Evolutionary conservation across 1,140 invertebrate species (phyloP).

Genomic region (Popillia japonica): DNA sequence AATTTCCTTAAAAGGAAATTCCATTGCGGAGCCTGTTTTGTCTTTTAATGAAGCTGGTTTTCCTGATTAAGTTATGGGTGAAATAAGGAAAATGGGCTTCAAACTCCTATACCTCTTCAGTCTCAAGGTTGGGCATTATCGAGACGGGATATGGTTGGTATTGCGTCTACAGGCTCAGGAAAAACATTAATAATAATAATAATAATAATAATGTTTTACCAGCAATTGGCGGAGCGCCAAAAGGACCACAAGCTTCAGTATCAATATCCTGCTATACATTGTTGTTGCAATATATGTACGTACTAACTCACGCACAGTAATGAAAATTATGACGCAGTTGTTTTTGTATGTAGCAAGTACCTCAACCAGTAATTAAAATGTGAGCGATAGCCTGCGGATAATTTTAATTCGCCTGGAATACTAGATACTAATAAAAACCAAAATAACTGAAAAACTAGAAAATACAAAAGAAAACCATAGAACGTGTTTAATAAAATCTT

Average conservation of each 20-base stretch:
- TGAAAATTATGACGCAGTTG: no score
- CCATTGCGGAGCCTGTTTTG: slow-evolving; percentile 85
- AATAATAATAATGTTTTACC: slow-evolving; percentile 88
- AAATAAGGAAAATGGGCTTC: slow-evolving; percentile 79
- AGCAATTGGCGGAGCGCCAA: slow-evolving; percentile 91
- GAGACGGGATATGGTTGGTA: slow-evolving; percentile 93
- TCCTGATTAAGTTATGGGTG: slow-evolving; percentile 82
- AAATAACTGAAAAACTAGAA: no score
- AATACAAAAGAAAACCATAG: no score
- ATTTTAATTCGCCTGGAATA: no score
- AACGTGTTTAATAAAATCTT: no score
- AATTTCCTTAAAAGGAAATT: slow-evolving; percentile 85
- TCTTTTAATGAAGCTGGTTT: slow-evolving; percentile 90
- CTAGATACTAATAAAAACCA: no score
- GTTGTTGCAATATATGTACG: no score
- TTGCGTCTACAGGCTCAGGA: slow-evolving; percentile 94
- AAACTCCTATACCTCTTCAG: slow-evolving; percentile 83
- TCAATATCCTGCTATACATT: no score
- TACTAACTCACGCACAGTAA: no score
- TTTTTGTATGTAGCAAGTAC: no score
- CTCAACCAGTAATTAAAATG: no score
- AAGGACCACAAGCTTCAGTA: slow-evolving; percentile 91
- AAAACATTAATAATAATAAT: slow-evolving; percentile 90
- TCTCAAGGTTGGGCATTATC: slow-evolving; percentile 82
- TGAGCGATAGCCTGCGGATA: no score